Base-by-base conservation (phyloP, 2,888 invertebrate species). In the Drosophila paranaensis region DNA sequence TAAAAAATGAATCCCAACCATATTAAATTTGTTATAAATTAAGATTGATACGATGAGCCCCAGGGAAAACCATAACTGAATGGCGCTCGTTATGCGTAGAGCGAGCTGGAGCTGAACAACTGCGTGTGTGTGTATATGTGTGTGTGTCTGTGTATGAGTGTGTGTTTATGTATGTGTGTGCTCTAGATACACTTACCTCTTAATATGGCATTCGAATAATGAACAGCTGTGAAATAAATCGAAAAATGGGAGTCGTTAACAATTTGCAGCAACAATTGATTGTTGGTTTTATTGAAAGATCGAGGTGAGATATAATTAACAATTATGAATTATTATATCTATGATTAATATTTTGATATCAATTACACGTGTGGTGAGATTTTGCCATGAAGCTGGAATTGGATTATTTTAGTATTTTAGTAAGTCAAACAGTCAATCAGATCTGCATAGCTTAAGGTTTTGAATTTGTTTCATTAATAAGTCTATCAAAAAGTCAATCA, bases 11-110 rank as follows among this genome's bases (percentile, higher is more conserved):
- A 20, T 33, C 42, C 43, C 63, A 81, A 68, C 74, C 81, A 64
- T 71, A 87, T 83, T 81, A 81, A 79, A 87, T 84, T 84, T 79
- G 75, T 61, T 81, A 81, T 77, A 87, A 84, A 83, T 83, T 87
- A 83, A 87, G 83, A 84, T 81, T 87, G 87, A 83, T 87, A 75
- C 81, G 70, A 64, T 46, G 77, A 51, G 61, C 69, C 69, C 66
- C 33, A 25, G 68, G 77, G 78, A 69, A 39, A 42, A 58, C 42
- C 20, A 46, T 51, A 54, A 50, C 53, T 53, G 48, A 61, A 63
- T 58, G 39, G 14, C 35, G 50, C 33, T 60, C 61, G 48, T 48
- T 65, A 53, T 48, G 33, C 45, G 30, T 6, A 14, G 10, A 11
- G 20, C 30, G 11, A 6, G 8, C 0, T 2, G 40, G 3, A 10